Evolutionary conservation across 2,797 vertebrate genomes (phyloP), one percentile per base, ranked within the genome.

Genomic region (Pangasius krempfi): DNA sequence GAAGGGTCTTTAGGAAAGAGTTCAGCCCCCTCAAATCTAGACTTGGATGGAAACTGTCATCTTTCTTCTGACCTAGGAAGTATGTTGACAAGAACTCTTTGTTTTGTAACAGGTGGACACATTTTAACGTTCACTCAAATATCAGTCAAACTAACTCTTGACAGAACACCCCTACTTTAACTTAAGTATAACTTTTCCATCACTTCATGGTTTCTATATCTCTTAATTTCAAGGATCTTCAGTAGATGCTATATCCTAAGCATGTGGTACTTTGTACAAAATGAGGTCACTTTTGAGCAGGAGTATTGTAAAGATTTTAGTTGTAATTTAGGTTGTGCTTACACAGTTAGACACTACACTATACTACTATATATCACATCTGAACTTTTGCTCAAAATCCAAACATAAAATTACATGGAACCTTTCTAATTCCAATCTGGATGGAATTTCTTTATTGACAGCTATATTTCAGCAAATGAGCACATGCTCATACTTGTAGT

Each of bases 351-450:
- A 64, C 60, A 66, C 27, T 84, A 84, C 60, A 66, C 27, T 66
- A 84, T 8, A 64, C 25, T 47, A 50, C 8, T 68, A 22, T 33
- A 50, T 50, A 60, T 78, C 56, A 76, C 93, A 91, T 90, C 93
- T 78, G n/a, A 83, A 90, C 91, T 94, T 93, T 93, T 93, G 90
- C 88, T 84, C 86, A 75, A 94, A 87, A 89, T 88, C 81, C 91
- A 90, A 47, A 56, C 25, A 60, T 25, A 60, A 47, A 73, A 72
- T 22, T 79, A n/a, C 20, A 66, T 56, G 30, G 22, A 79, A 86
- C 40, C 1, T 56, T 40, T 44, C 54, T 30, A 33, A 68, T 64
- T 80, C 30, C 25, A 56, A 68, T 84, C 58, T 88, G 81, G 68
- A 27, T 58, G 10, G 22, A 44, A 62, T 66, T 76, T 72, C 58